Conservation (phyloP, 2,113 vertebrate species). For the Neodontobutis hainanensis region DNA sequence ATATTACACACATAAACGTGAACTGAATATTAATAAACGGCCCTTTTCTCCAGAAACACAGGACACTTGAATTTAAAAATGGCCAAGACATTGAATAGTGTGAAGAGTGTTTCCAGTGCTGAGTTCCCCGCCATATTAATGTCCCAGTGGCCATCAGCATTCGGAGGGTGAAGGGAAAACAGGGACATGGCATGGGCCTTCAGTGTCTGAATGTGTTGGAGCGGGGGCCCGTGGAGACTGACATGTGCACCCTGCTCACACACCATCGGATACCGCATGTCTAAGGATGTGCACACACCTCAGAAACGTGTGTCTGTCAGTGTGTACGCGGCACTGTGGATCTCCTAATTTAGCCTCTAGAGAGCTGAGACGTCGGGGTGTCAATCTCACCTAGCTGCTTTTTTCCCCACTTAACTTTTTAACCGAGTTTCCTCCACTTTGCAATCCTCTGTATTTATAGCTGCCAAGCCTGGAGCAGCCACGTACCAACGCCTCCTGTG, state of each 20-base stretch:
- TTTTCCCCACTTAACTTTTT: constrained; percentile 81
- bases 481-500: constrained; percentile 20
- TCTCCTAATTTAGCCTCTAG: constrained; percentile 81
- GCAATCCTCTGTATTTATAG: constrained; percentile 78
- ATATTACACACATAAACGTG: no score
- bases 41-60: neutral
- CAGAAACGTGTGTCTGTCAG: constrained; percentile 45
- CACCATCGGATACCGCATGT: constrained; percentile 8
- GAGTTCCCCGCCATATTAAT: constrained; percentile 23
- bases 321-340: constrained; percentile 57
- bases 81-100: neutral
- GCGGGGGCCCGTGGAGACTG: constrained; percentile 55
- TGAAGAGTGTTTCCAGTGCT: constrained; percentile 1
- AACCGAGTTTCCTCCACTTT: constrained; percentile 77
- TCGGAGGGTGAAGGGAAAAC: constrained; percentile 54
- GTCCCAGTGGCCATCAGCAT: constrained; percentile 65
- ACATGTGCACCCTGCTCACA: constrained; percentile 36
- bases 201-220: constrained; percentile 46
- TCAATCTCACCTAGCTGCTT: constrained; percentile 74
- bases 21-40: neutral
- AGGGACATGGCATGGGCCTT: constrained; percentile 57
- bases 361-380: constrained; percentile 76
- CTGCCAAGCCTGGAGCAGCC: constrained; percentile 74
- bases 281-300: constrained; percentile 22
- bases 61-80: neutral